A percentile compares a stretch with the other conserved stretches of the same genome.
phyloP scores from a whole-genome alignment of 2,113 vertebrate species.

The Psophia crepitans region DNA sequence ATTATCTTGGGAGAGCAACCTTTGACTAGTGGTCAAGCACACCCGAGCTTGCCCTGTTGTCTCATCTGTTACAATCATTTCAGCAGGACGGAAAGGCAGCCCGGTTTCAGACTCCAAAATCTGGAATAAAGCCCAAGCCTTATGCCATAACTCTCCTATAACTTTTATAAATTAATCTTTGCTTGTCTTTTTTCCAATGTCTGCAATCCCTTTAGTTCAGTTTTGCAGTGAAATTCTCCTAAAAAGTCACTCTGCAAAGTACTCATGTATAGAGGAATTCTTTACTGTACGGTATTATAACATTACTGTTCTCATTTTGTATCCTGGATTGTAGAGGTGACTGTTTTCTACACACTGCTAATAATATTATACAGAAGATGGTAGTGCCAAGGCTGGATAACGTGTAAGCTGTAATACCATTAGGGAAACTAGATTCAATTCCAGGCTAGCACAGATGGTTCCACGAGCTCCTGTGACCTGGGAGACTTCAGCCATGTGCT shows the following conservation, averaged over 20 bases:
- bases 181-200: not conserved
- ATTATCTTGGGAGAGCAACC: not conserved
- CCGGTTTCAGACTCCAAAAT: not conserved
- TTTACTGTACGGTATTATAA: not conserved
- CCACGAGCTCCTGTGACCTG: not conserved
- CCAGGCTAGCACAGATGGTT: not conserved
- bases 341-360: not conserved
- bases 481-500: not conserved
- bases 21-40: not conserved
- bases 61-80: not conserved
- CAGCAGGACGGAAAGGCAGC: not conserved
- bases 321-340: not conserved
- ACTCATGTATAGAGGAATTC: not conserved
- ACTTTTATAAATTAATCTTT: not conserved
- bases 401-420: not conserved
- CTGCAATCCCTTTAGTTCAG: not conserved
- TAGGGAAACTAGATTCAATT: not conserved
- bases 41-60: not conserved
- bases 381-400: not conserved
- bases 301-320: not conserved
- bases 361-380: not conserved
- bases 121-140: not conserved
- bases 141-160: not conserved
- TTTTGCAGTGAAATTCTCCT: not conserved
- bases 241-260: not conserved